phyloP scores from a whole-genome alignment of 2,113 vertebrate genomes.

The Stegostoma tigrinum region DNA sequence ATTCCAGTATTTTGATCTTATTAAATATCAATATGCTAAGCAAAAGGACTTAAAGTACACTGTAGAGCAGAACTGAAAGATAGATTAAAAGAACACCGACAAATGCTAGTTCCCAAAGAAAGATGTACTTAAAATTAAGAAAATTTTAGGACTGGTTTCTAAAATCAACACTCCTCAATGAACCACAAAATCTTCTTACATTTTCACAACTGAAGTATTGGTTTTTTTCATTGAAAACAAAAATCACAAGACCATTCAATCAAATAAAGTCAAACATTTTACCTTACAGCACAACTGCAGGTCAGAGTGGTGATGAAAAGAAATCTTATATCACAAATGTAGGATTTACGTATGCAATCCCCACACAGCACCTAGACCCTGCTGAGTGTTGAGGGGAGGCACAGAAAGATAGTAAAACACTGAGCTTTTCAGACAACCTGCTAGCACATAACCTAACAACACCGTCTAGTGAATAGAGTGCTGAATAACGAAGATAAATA shows the following conservation, averaged over 20 bases:
- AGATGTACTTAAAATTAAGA: neutral
- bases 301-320: neutral
- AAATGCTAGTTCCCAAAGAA: neutral
- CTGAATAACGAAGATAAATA: neutral
- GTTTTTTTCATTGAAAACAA: neutral
- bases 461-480: neutral
- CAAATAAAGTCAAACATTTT: neutral
- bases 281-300: neutral
- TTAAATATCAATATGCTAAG: neutral
- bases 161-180: neutral
- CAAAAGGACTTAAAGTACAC: neutral
- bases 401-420: neutral
- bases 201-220: neutral
- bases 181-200: neutral
- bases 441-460: no score
- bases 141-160: neutral
- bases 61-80: neutral
- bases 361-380: neutral
- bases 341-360: neutral
- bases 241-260: constrained; percentile 1
- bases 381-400: neutral
- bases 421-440: neutral
- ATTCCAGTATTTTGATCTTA: neutral
- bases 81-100: neutral
- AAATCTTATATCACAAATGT: neutral